Conservation (phyloP, 2,888 invertebrate genomes). For the Drosophila emarginata region DNA sequence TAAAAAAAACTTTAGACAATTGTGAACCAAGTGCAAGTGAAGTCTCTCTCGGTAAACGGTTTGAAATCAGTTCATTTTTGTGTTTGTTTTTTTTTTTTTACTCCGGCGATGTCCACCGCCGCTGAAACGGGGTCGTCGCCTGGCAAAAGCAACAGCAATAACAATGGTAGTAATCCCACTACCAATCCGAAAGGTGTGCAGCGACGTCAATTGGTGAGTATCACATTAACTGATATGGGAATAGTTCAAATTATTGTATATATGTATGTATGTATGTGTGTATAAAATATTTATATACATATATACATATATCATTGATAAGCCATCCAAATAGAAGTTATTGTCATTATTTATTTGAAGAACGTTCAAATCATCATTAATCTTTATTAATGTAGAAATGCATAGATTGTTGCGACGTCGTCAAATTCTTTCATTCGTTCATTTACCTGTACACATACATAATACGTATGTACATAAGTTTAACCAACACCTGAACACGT, state of each 20-base stretch:
- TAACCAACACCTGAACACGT: constrained; percentile 49
- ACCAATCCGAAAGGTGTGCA: constrained; percentile 76
- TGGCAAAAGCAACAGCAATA: constrained; percentile 75
- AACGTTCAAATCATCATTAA: constrained; percentile 69
- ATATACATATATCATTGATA: constrained; percentile 6
- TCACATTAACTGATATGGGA: constrained; percentile 36
- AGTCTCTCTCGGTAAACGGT: constrained; percentile 30
- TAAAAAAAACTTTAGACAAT: neutral
- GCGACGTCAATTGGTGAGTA: constrained; percentile 82
- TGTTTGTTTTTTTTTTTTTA: constrained; percentile 10
- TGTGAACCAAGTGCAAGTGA: constrained; percentile 42
- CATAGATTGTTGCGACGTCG: neutral
- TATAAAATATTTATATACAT: no score
- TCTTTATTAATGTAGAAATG: constrained; percentile 62
- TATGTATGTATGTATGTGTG: no score
- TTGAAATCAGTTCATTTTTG: constrained; percentile 22
- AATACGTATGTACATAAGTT: neutral
- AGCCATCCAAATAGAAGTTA: constrained; percentile 2
- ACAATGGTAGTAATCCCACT: constrained; percentile 63
- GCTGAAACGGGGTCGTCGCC: constrained; percentile 82
- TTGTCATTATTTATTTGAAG: constrained; percentile 34
- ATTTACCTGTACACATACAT: neutral
- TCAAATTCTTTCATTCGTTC: constrained; percentile 10
- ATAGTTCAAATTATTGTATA: neutral
- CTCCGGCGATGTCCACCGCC: constrained; percentile 79